These are phyloP conservation scores for Anomalospiza imberbis DNA, from an alignment of 2,797 vertebrate species.

Conservation along the genomic window DNA sequence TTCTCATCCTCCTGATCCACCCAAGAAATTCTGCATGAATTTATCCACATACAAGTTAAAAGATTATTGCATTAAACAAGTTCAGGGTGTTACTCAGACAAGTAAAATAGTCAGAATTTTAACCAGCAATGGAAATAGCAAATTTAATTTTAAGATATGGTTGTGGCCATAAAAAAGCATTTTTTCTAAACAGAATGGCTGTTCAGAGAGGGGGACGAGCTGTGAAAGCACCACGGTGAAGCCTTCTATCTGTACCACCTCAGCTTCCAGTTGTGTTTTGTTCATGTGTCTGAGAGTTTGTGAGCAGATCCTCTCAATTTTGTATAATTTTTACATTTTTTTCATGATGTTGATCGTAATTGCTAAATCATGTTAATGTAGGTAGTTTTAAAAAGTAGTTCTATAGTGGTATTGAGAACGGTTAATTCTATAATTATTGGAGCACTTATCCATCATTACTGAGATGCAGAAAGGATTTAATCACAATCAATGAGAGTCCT, in stretches of 20 bases:
- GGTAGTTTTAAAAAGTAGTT: not conserved
- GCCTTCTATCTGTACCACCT: not conserved
- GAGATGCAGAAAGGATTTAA: not conserved
- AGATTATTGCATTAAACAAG: not conserved
- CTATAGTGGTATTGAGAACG: not conserved
- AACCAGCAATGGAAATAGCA: not conserved
- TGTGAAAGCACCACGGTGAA: not conserved
- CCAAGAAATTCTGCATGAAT: not conserved
- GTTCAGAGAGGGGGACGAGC: not conserved
- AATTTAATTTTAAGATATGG: not conserved
- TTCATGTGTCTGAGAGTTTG: not conserved
- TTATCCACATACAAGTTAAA: conserved; percentile 19
- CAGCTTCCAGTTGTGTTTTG: not conserved
- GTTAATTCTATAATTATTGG: not conserved
- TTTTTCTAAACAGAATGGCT: not conserved
- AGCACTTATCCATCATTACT: not conserved
- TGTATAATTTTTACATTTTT: not conserved
- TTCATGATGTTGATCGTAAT: not conserved
- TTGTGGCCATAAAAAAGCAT: not conserved
- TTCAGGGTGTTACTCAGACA: not conserved
- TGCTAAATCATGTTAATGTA: not conserved
- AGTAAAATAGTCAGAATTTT: not conserved
- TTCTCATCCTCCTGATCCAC: not conserved
- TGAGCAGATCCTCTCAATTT: not conserved
- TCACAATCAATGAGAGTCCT: not conserved